Percentiles rank a stretch among this genome's conserved stretches.
Conservation (phyloP, 2,888 invertebrate genomes). For the Ectemnius lituratus region DNA sequence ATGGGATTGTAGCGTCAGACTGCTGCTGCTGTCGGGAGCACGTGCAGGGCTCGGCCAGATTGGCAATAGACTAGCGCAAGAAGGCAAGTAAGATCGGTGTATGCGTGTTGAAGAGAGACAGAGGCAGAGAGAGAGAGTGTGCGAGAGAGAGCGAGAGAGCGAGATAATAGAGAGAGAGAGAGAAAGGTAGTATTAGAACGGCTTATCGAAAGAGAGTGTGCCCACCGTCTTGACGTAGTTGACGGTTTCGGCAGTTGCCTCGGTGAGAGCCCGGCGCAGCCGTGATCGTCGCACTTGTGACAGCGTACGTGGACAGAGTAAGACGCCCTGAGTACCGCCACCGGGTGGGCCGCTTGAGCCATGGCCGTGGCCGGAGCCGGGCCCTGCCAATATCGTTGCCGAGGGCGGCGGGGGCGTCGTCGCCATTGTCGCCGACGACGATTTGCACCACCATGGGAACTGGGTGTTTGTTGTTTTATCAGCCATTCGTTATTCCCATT, state of each 20-base stretch:
- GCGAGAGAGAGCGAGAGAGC: not conserved
- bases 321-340: conserved; percentile 84
- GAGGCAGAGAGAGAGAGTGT: not conserved
- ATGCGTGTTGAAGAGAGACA: not conserved
- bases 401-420: conserved; percentile 65
- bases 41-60: too few relatives aligned
- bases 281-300: conserved; percentile 92
- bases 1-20: too few relatives aligned
- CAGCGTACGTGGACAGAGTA: conserved; percentile 94
- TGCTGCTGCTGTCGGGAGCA: too few relatives aligned
- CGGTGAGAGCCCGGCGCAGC: conserved; percentile 93
- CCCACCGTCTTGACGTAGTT: conserved; percentile 94
- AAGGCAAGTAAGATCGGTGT: too few relatives aligned
- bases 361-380: conserved; percentile 60
- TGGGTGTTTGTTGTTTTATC: conserved; percentile 68
- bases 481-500: conserved; percentile 21
- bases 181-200: not conserved
- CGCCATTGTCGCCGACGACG: conserved; percentile 73
- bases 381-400: conserved; percentile 50
- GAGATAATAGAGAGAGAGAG: too few relatives aligned
- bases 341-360: conserved; percentile 67
- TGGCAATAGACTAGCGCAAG: too few relatives aligned
- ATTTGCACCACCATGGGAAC: conserved; percentile 78
- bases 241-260: conserved; percentile 92
- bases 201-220: conserved; percentile 54